Conservation (phyloP, 2,888 invertebrate species). For the Pasiphila rectangulata region DNA sequence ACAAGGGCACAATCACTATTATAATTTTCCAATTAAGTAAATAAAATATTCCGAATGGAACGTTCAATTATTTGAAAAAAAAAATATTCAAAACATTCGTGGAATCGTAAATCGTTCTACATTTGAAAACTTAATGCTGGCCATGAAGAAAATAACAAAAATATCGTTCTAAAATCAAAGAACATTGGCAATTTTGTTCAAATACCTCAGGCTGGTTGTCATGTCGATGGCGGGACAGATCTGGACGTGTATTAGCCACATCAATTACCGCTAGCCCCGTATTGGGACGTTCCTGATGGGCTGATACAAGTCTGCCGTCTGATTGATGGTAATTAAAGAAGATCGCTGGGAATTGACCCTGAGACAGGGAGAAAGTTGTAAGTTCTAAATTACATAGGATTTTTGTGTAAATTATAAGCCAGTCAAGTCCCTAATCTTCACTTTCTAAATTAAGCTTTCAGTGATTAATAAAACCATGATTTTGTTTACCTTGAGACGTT, state of each 20-base stretch:
- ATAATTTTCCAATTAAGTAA: conserved; percentile 10
- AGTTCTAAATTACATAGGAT: not conserved
- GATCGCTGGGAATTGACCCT: conserved; percentile 35
- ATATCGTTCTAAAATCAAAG: not conserved
- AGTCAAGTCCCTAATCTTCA: too few species aligned
- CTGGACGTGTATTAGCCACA: conserved; percentile 54
- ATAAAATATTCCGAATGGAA: not conserved
- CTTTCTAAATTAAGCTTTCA: too few species aligned
- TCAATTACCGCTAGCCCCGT: conserved; percentile 46
- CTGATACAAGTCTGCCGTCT: conserved; percentile 48
- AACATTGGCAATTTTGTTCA: not conserved
- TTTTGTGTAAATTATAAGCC: too few species aligned
- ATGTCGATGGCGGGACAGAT: conserved; percentile 20
- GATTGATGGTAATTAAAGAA: conserved; percentile 66
- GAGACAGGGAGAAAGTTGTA: not conserved
- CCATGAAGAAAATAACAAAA: not conserved
- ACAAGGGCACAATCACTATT: conserved; percentile 16
- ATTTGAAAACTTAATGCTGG: too few species aligned
- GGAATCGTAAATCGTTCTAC: not conserved
- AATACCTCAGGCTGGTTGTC: conserved; percentile 5
- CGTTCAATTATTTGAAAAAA: not conserved
- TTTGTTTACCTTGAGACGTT: too few species aligned
- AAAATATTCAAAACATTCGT: not conserved
- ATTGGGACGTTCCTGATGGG: conserved; percentile 39
- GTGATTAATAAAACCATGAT: too few species aligned